Conservation (phyloP, 2,113 vertebrate genomes). For the Heliornis fulica region DNA sequence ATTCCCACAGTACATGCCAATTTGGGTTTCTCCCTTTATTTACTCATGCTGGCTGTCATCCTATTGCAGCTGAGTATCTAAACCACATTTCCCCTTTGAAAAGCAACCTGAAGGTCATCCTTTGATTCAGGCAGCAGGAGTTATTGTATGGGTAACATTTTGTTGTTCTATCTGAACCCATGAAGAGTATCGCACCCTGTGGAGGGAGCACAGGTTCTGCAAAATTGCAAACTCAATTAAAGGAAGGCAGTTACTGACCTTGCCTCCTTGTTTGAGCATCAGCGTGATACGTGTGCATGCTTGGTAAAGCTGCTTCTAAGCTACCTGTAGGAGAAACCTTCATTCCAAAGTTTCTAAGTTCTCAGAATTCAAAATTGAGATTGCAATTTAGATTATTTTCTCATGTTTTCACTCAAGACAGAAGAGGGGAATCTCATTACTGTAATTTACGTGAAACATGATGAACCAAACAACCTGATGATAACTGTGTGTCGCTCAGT, state of each 20-base stretch:
- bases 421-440: neutral
- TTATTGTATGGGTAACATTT: neutral
- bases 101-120: neutral
- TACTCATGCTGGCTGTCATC: neutral
- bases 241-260: neutral
- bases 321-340: neutral
- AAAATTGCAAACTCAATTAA: neutral
- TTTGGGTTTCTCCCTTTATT: neutral
- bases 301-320: neutral
- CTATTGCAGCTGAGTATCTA: constrained; percentile 29
- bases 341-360: neutral
- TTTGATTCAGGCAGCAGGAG: neutral
- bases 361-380: neutral
- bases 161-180: neutral
- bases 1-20: neutral
- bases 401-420: neutral
- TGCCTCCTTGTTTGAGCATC: neutral
- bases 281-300: neutral
- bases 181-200: neutral
- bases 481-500: neutral
- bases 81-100: neutral
- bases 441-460: neutral
- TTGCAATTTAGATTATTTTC: neutral
- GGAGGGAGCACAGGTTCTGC: neutral
- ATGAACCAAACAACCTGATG: neutral